Conservation (phyloP, 2,113 vertebrate species). For the Leucopsar rothschildi region DNA sequence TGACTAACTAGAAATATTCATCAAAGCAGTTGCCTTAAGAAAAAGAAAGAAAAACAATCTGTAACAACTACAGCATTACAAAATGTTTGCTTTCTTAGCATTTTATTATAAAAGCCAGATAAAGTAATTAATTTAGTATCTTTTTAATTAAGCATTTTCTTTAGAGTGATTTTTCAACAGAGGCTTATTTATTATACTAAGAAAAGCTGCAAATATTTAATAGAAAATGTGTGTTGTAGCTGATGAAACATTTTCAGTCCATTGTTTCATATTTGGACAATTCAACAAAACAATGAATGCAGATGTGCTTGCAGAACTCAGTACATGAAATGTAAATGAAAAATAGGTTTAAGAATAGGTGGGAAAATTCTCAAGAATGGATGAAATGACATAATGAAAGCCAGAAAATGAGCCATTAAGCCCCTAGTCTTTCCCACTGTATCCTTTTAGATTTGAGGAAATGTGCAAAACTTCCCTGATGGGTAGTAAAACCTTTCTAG, state of each 20-base stretch:
- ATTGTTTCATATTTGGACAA: background rate
- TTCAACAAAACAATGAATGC: background rate
- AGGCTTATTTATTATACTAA: background rate
- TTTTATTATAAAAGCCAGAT: background rate
- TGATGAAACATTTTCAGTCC: background rate
- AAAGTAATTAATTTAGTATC: background rate
- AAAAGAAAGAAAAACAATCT: background rate
- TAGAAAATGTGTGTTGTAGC: background rate
- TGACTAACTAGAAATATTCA: background rate
- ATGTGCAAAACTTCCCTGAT: background rate
- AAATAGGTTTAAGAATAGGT: background rate
- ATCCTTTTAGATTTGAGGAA: background rate
- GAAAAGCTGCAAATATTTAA: background rate
- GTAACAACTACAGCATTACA: background rate
- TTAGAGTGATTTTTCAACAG: background rate
- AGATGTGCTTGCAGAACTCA: background rate
- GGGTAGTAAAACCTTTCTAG: background rate
- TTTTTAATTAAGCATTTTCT: background rate
- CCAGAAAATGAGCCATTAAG: background rate
- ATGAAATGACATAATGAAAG: background rate
- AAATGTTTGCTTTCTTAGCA: background rate
- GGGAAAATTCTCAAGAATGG: background rate
- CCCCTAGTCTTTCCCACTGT: background rate
- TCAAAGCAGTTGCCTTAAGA: background rate
- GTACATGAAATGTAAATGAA: background rate